Evolutionary conservation across 2,113 vertebrate species (phyloP).

Genomic region (Tenrec ecaudatus): DNA sequence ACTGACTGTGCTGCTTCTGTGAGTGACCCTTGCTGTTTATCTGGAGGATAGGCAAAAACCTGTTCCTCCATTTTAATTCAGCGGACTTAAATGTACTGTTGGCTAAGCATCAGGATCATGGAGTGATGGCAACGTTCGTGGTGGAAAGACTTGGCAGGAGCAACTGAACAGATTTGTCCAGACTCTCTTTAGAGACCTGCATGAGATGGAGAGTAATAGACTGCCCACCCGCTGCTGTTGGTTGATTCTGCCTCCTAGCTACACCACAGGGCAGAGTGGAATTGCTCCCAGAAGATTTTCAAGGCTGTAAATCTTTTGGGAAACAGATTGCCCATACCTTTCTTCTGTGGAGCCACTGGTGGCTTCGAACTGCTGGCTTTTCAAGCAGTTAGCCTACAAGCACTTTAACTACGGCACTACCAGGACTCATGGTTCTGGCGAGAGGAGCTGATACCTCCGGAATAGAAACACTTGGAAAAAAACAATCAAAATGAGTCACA

Average conservation of each 20-base stretch:
- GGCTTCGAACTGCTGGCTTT: neutral
- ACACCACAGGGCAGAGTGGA: neutral
- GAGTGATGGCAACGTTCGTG: conserved; percentile 61
- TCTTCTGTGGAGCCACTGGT: neutral
- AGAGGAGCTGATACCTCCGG: conserved; percentile 57
- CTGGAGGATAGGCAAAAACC: conserved; percentile 61
- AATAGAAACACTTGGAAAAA: conserved; percentile 40
- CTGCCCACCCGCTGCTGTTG: neutral
- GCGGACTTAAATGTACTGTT: conserved; percentile 61
- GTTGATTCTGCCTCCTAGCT: neutral
- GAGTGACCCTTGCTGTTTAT: conserved; percentile 57
- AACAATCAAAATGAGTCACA: neutral
- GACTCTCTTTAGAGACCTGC: conserved; percentile 70
- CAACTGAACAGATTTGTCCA: conserved; percentile 68
- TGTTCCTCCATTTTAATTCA: conserved; percentile 72
- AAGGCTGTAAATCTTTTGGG: neutral
- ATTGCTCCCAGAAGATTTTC: neutral
- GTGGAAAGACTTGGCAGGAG: conserved; percentile 74
- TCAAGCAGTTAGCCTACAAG: neutral
- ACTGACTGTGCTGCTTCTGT: neutral
- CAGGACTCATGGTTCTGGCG: conserved; percentile 9
- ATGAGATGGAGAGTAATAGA: conserved; percentile 54
- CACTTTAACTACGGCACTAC: neutral
- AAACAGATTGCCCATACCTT: neutral
- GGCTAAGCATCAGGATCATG: conserved; percentile 66